These are phyloP conservation scores for Volucella zonaria DNA, from an alignment of 2,888 invertebrate species.

Conservation along the genomic window DNA sequence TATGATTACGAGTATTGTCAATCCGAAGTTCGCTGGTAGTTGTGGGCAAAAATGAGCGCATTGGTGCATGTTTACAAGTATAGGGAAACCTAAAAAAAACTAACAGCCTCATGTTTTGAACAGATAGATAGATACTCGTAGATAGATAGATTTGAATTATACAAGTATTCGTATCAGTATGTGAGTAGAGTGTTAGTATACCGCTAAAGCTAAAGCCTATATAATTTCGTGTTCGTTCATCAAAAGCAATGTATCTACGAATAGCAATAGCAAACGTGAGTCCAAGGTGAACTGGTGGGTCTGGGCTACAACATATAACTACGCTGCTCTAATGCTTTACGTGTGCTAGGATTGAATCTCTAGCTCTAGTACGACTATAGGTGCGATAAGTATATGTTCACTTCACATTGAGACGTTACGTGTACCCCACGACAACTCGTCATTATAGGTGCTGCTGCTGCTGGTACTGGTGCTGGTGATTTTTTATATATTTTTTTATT, in stretches of 20 bases:
- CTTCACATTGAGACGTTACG: slow-evolving; percentile 56
- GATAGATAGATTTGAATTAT: no score
- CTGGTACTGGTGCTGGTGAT: slow-evolving; percentile 24
- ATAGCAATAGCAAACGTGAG: slow-evolving; percentile 54
- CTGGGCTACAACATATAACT: slow-evolving; percentile 45
- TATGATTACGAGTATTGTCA: slow-evolving; percentile 1
- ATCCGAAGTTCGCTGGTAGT: slow-evolving; percentile 7
- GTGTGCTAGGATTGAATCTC: slow-evolving; percentile 44
- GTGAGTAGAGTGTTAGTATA: slow-evolving; percentile 20
- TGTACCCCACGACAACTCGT: slow-evolving; percentile 61
- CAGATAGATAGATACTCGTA: slow-evolving; percentile 10
- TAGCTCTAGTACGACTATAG: slow-evolving; percentile 7
- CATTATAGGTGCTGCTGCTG: slow-evolving; percentile 40
- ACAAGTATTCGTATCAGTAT: no score
- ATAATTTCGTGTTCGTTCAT: slow-evolving; percentile 70
- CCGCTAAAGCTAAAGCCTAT: slow-evolving; percentile 45
- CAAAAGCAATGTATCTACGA: slow-evolving; percentile 20
- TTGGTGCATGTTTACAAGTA: slow-evolving; percentile 61
- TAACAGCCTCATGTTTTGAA: slow-evolving; percentile 41
- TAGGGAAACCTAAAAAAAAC: slow-evolving; percentile 22
- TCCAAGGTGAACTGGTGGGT: slow-evolving; percentile 72
- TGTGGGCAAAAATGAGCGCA: slow-evolving; percentile 61
- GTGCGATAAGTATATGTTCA: not conserved
- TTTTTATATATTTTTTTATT: slow-evolving; percentile 39
- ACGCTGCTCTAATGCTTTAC: slow-evolving; percentile 58